Conservation (phyloP, 2,113 vertebrate species). For the Rhinichthys klamathensis region DNA sequence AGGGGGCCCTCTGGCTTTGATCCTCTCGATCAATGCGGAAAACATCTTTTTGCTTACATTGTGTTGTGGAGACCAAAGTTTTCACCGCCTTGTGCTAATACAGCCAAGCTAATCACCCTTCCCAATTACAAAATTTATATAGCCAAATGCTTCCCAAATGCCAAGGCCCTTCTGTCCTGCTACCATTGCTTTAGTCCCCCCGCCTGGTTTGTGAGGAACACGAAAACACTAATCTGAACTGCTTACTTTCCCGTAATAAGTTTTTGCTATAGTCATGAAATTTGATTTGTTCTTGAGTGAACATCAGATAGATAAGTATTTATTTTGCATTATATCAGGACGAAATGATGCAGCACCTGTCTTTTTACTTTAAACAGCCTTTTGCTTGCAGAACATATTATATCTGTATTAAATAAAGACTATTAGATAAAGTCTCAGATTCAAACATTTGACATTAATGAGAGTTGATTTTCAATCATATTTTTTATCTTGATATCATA, state of each 20-base stretch:
- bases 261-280: slow-evolving; percentile 67
- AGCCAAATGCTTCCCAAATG: slow-evolving; percentile 52
- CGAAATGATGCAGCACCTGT: neutral
- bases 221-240: slow-evolving; percentile 65
- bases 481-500: too few relatives aligned
- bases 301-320: neutral
- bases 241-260: slow-evolving; percentile 53
- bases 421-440: too few relatives aligned
- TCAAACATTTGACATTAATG: too few relatives aligned
- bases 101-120: slow-evolving; percentile 70
- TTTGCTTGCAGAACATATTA: too few relatives aligned
- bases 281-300: slow-evolving; percentile 49
- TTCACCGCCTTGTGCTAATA: slow-evolving; percentile 74
- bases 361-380: too few relatives aligned
- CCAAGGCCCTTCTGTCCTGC: slow-evolving; percentile 42
- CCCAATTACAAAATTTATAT: slow-evolving; percentile 73
- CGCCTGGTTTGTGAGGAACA: slow-evolving; percentile 56
- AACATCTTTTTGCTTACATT: slow-evolving; percentile 77
- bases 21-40: slow-evolving; percentile 85
- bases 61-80: slow-evolving; percentile 73
- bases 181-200: slow-evolving; percentile 5
- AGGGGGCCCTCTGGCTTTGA: slow-evolving; percentile 96
- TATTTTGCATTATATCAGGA: neutral
- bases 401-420: too few relatives aligned
- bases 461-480: too few relatives aligned